Base-by-base conservation (phyloP, 1,140 invertebrate genomes). In the Drosophila fuyamai region DNA sequence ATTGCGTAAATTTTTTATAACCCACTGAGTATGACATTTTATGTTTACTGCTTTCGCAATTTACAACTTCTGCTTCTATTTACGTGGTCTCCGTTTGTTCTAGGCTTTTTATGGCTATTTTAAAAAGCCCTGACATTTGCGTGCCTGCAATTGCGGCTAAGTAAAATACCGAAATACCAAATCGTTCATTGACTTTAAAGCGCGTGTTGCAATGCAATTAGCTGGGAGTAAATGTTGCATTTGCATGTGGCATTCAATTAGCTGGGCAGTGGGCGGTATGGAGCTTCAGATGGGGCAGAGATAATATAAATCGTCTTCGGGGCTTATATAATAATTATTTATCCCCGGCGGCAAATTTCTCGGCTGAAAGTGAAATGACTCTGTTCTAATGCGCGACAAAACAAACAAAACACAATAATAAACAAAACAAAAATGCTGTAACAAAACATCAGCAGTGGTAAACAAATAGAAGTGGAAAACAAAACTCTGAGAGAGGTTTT, bases 181-280 rank as follows among this genome's bases (percentile, higher is more conserved):
- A 66, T 68, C 83, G 83, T 83, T 83, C 83, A 89, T 86, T 86
- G 83, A 86, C 83, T 86, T 89, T 88, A 79, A 86, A 86, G 76
- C 83, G 79, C 83, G 83, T 86, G 83, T 56, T 61, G 76, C 78
- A 86, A 73, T 76, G 83, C 83, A 86, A 86, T 86, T 86, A 86
- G 83, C 83, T 41, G 32, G 38, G 55, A 40, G 53, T 76, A 83
- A 86, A 88, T 86, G 83, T 72, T 73, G 71, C 54, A 76, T 68
- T 86, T 83, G 82, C 82, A 86, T 86, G 82, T 82, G 65, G 44
- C 43, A 58, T 48, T 50, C 63, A 83, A 83, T 83, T 83, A 83
- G 77, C 55, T 38, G 61, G 67, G 16, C 57, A 16, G 9, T 36
- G 54, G 51, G 40, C 16, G 16, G 13, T 2, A 8, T n/a, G 56